These are phyloP conservation scores for Trinorchestia longiramus DNA, from an alignment of 1,140 invertebrate genomes.

Conservation along the genomic window DNA sequence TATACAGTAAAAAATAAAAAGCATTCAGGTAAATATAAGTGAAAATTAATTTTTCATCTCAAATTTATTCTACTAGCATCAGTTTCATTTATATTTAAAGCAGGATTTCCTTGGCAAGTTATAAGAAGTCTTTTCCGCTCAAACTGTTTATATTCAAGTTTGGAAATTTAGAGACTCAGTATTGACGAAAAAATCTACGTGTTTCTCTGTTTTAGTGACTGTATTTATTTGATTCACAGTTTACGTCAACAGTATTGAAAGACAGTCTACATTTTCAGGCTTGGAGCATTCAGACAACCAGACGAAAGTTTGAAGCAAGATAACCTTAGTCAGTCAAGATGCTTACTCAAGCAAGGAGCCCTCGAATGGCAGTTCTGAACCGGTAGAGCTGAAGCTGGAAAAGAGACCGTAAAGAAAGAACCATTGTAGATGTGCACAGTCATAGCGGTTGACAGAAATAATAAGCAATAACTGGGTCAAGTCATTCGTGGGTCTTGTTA, in stretches of 20 bases:
- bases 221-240: neutral
- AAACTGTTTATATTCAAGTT: neutral
- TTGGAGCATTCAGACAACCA: neutral
- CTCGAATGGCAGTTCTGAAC: constrained; percentile 7
- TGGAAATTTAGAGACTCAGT: too few relatives aligned
- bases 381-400: constrained; percentile 31
- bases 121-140: too few relatives aligned
- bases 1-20: too few relatives aligned
- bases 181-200: too few relatives aligned
- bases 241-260: neutral
- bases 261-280: neutral
- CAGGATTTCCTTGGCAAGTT: too few relatives aligned
- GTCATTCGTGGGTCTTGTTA: neutral
- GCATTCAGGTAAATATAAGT: too few relatives aligned
- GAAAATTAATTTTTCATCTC: too few relatives aligned
- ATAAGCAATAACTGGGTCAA: neutral
- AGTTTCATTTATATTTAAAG: too few relatives aligned
- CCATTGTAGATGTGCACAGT: neutral
- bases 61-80: too few relatives aligned
- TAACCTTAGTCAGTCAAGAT: neutral
- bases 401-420: neutral
- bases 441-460: neutral
- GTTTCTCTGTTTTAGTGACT: neutral
- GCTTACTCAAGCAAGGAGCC: constrained; percentile 46
- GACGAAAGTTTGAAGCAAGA: neutral